phyloP scores from a whole-genome alignment of 2,113 vertebrate genomes.

The Stegastes partitus region DNA sequence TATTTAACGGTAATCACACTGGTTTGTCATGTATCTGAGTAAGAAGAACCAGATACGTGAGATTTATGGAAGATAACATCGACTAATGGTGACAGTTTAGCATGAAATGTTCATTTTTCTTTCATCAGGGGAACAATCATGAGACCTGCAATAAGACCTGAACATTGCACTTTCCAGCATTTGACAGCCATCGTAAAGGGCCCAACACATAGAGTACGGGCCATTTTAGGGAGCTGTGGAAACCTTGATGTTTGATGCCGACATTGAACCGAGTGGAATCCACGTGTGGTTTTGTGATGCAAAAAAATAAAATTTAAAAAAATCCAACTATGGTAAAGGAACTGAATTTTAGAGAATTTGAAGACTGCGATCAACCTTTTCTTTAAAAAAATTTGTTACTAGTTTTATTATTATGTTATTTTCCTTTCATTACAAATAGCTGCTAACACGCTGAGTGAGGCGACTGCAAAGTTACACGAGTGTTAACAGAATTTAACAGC shows the following conservation, averaged over 20 bases:
- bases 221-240: constrained; percentile 34
- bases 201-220: constrained; percentile 63
- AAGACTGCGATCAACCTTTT: constrained; percentile 84
- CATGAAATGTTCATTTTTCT: constrained; percentile 39
- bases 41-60: too few species aligned
- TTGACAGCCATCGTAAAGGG: constrained; percentile 54
- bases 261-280: constrained; percentile 24
- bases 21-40: too few species aligned
- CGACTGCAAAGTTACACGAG: too few species aligned
- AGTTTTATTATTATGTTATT: constrained; percentile 80
- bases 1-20: too few species aligned
- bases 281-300: constrained; percentile 14
- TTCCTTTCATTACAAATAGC: too few species aligned
- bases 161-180: constrained; percentile 79
- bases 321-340: constrained; percentile 22
- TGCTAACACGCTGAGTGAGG: too few species aligned
- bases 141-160: constrained; percentile 66
- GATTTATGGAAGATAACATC: too few species aligned
- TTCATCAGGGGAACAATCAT: constrained; percentile 26
- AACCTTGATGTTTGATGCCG: constrained; percentile 71
- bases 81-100: too few species aligned
- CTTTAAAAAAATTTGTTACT: constrained; percentile 91
- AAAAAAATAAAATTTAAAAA: too few species aligned
- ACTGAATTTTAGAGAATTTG: constrained; percentile 66
- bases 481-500: too few species aligned